Base-by-base conservation (phyloP, 2,113 vertebrate species). In the Orycteropus afer region DNA sequence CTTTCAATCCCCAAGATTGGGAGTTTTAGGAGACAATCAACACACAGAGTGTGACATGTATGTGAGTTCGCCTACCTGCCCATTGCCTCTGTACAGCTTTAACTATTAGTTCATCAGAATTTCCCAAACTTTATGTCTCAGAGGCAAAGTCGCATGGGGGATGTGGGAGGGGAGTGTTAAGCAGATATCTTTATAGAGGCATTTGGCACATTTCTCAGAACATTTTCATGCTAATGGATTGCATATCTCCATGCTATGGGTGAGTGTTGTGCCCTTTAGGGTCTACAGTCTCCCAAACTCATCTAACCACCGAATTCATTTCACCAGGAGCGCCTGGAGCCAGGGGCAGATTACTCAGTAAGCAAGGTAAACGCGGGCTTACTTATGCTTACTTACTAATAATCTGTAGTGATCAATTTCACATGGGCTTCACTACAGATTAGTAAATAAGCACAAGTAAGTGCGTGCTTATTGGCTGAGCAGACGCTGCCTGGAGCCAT, bases 91-190 rank as follows among this genome's bases (percentile, higher is more conserved):
- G 34, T 17, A 17, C 27, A 32, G 5, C 57, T 57, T 78, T 82
- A 81, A 74, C 17, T 65, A 89, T 37, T 5, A 5, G 11, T 90
- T 47, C 85, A 27, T 87, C 10, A 76, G 40, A 1, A 76, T 47
- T 87, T 32, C 34, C 37, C 11, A 86, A 3, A 13, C 77, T 76
- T 77, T 37, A 53, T 80, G 55, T 89, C 73, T 95, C 71, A 86
- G 53, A 85, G 34, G 20, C 51, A 67, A 93, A 79, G n/a, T 90
- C n/a, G n/a, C n/a, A n/a, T 89, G 61, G 76, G 57, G 63, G n/a
- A 92, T 79, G n/a, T n/a, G n/a, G n/a, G n/a, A n/a, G n/a, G n/a
- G n/a, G n/a, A n/a, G n/a, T n/a, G 27, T 63, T 14, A 34, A 84
- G 45, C 0, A 12, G 23, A 11, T 55, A 55, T 9, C 45, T 77